Evolutionary conservation across 2,113 vertebrate species (phyloP), one percentile per base, ranked within the genome.

Genomic region (Danionella cerebrum): DNA sequence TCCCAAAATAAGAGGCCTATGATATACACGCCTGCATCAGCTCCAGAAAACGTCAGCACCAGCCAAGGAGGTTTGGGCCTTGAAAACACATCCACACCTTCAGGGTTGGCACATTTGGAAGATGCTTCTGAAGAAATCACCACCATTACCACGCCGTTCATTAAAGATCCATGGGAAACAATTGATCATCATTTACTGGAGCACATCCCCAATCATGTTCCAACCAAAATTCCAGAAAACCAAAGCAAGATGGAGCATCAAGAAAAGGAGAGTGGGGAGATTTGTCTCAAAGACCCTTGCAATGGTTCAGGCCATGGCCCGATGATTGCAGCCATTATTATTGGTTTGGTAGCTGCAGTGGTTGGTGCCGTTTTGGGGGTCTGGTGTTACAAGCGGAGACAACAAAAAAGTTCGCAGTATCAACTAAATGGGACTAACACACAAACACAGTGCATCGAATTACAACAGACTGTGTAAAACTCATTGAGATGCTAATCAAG

Each of bases 381-480:
- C 47, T 98, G 94, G 93, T 94, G 91, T 73, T 94, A 93, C 82
- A 88, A 88, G 73, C 90, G 82, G 75, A 79, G 85, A 41, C 93
- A 94, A 79, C 91, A 91, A 82, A 95, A 94, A 79, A 95, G 88
- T 72, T 97, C 94, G 0, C 80, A 94, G 57, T 98, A 96, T 69
- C 91, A 95, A 82, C 85, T 97, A 76, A 95, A 96, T 0, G 94
- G 92, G 21, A 93, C 90, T 66, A 79, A 51, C 36, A 86, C 85
- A 65, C 90, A 90, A 35, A 88, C 87, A 41, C 94, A 98, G 80
- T 93, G 95, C 70, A 96, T 98, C 0, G 95, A 98, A 84, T 95
- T 98, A 90, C 92, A 96, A 78, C 96, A 95, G 70, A 89, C 89
- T 66, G 88, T 89, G 64, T 90, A 84, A 71, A 7, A 70, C 47